phyloP scores from a whole-genome alignment of 2,113 vertebrate species.

The Gulo gulo region DNA sequence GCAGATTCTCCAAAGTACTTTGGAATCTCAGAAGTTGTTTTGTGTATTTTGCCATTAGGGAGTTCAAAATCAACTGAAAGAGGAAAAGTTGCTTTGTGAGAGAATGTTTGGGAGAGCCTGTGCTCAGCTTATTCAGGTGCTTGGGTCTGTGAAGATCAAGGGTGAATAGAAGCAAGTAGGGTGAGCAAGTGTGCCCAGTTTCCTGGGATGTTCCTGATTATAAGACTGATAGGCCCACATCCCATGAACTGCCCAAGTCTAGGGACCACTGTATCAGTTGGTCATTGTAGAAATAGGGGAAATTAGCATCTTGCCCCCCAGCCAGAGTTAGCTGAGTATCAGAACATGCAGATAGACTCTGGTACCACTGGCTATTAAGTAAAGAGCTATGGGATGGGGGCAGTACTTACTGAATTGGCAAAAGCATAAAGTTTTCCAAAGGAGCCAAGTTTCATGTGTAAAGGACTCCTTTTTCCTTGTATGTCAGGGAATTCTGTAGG shows the following conservation, averaged over 20 bases:
- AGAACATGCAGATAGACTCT: neutral
- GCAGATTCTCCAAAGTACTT: neutral
- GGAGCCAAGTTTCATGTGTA: neutral
- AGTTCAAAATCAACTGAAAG: neutral
- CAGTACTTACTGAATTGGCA: neutral
- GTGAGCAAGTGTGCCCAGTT: fast-evolving
- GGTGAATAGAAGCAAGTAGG: neutral
- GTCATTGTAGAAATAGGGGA: neutral
- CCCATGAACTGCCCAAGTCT: neutral
- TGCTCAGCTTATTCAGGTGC: fast-evolving
- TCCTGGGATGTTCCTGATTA: neutral
- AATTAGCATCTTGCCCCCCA: neutral
- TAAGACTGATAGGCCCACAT: fast-evolving
- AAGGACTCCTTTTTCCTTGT: neutral
- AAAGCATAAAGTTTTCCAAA: neutral
- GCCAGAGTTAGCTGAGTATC: neutral
- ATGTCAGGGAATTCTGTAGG: neutral
- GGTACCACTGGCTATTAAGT: neutral
- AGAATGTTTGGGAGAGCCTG: neutral
- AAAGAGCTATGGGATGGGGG: neutral
- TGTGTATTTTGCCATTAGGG: neutral
- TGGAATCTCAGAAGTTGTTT: neutral
- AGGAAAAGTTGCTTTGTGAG: neutral
- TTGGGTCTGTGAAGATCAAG: neutral
- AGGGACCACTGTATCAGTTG: neutral